Evolutionary conservation across 1,140 invertebrate species (phyloP).

Genomic region (Macrosteles quadrilineatus): DNA sequence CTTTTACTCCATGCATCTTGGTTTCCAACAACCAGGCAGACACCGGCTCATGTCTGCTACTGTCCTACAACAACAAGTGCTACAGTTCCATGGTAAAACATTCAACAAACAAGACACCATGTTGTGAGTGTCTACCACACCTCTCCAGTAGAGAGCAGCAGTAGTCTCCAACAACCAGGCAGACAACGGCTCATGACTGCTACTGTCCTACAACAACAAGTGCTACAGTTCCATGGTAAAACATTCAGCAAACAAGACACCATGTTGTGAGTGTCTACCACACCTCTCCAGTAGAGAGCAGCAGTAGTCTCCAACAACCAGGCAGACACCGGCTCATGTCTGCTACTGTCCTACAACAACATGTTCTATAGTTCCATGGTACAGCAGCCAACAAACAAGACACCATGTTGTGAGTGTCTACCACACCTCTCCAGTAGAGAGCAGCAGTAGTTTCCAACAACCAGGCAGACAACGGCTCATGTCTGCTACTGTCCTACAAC

Average conservation of each 20-base stretch:
- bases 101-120: too few species aligned
- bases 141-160: slow-evolving; percentile 58
- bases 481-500: too few species aligned
- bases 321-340: neutral
- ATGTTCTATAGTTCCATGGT: too few species aligned
- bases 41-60: too few species aligned
- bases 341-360: too few species aligned
- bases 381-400: slow-evolving; percentile 54
- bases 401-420: slow-evolving; percentile 55
- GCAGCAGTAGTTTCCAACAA: slow-evolving; percentile 51
- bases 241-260: slow-evolving; percentile 55
- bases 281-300: slow-evolving; percentile 57
- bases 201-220: too few species aligned
- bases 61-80: too few species aligned
- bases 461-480: neutral
- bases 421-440: slow-evolving; percentile 57
- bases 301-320: slow-evolving; percentile 48
- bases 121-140: slow-evolving; percentile 53
- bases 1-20: too few species aligned
- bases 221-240: too few species aligned
- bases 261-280: slow-evolving; percentile 54
- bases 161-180: slow-evolving; percentile 44
- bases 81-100: too few species aligned
- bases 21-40: too few species aligned
- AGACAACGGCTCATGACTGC: too few species aligned